Base-by-base conservation (phyloP, 2,888 invertebrate species). In the Epinotia brunnichana region DNA sequence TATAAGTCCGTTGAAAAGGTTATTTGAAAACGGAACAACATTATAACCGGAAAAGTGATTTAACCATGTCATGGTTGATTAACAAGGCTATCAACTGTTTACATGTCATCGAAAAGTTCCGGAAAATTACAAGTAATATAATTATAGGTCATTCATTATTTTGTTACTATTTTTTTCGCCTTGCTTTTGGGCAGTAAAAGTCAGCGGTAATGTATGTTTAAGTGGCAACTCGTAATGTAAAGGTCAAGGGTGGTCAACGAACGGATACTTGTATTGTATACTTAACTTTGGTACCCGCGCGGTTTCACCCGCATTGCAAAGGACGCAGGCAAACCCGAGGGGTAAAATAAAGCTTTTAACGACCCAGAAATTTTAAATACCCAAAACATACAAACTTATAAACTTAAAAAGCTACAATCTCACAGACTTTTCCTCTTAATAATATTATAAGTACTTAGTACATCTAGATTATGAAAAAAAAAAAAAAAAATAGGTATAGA, bases 61-160 rank as follows among this genome's bases (percentile, higher is more conserved):
- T 11, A 59, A 59, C 59, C 48, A 21, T 64, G 64, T 64, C 64
- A 64, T 54, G 66, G 66, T n/a, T 56, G n/a, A 24, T n/a, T n/a
- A 56, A 24, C 54, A 66, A 66, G 66, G 66, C 2, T 56, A 54
- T 15, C 66, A 39, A 66, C 66, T n/a, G 53, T 29, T 62, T 44
- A 17, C 51, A 24, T 35, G 51, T 63, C 63, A 19, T 11, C 35
- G 7, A 63, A 57, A 19, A 54, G 17, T 66, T 41, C 54, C 66
- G 66, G 39, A 53, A 41, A 56, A 21, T 39, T 24, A 11, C 3
- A 53, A 53, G 17, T 53, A 17, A n/a, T 15, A 57, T 57, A 60
- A 29, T 60, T 60, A 13, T 60, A 19, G 3, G n/a, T n/a, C 7
- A 15, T 44, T 15, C 3, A 41, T 15, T 41, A 7, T 60, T 11